These are phyloP conservation scores for Burhinus bistriatus DNA, from an alignment of 2,113 vertebrate species.

Conservation along the genomic window DNA sequence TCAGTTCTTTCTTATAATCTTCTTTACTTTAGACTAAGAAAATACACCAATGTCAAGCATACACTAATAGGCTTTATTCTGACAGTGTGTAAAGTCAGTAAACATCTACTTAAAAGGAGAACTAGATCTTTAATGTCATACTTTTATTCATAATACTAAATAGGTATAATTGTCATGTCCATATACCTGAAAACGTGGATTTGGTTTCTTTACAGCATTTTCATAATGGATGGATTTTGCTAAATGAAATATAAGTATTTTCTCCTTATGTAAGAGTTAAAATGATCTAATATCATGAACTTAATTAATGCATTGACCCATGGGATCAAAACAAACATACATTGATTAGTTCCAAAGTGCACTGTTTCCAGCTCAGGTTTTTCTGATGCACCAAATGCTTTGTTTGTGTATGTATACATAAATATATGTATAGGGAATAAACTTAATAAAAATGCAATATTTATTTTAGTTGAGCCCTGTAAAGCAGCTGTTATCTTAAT, in stretches of 20 bases:
- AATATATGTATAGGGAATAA: neutral
- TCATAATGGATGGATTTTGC: neutral
- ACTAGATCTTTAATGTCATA: neutral
- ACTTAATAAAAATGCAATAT: neutral
- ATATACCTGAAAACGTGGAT: neutral
- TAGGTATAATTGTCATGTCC: neutral
- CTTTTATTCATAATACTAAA: neutral
- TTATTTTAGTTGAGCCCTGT: constrained; percentile 5
- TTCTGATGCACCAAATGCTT: neutral
- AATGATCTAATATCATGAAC: neutral
- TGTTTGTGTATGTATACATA: neutral
- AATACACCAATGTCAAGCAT: neutral
- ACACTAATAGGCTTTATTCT: neutral
- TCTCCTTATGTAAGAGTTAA: neutral
- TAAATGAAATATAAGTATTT: neutral
- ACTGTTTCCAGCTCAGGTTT: neutral
- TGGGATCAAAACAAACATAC: neutral
- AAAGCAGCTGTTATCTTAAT: constrained; percentile 29
- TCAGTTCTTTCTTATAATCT: neutral
- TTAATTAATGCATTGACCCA: neutral
- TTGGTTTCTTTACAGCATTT: neutral
- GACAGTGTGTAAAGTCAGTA: neutral
- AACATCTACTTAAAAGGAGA: neutral
- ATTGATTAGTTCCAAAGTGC: neutral
- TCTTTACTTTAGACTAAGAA: neutral